Base-by-base conservation (phyloP, 2,797 vertebrate species). In the Carcharodon carcharias region DNA sequence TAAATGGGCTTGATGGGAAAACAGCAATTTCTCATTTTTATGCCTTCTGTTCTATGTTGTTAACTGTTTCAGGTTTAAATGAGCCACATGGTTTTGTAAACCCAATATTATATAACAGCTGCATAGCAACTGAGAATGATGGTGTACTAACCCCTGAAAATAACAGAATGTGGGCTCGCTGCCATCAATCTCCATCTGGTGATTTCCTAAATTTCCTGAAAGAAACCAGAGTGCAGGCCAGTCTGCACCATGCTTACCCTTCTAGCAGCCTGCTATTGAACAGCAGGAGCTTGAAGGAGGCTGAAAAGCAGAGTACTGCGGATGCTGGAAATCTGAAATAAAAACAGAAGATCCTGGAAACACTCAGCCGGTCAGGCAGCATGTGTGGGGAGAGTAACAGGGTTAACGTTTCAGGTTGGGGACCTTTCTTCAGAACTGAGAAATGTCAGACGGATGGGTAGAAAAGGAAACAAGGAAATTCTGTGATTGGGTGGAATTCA, bases 101-200 rank as follows among this genome's bases (percentile, higher is more conserved):
- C 28, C 5, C 56, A 61, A 89, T 89, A 14, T 21, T 85, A 23
- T 50, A 85, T 50, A 5, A 85, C 82, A 50, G 40, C 88, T 35
- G 56, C 88, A 58, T 91, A 56, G 88, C 28, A 56, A 28, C 88
- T 58, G 31, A 91, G 54, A 65, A 45, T 65, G 6, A 35, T n/a
- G 58, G 31, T 92, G 89, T 18, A 92, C 35, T 14, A 63, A 4
- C 21, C 45, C n/a, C n/a, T 45, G 23, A 18, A 35, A 91, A 91
- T 58, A 21, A 93, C n/a, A 93, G 54, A 12, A 26, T 45, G 21
- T 93, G 61, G 91, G 61, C 88, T 91, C 91, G 31, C 54, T 18
- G 54, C 88, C 61, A 93, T 67, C 91, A 93, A 26, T 31, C 82
- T 35, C 88, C 88, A 91, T 35, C 54, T 91, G 88, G 88, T 91